Evolutionary conservation across 2,797 vertebrate species (phyloP).

Genomic region (Alca torda): DNA sequence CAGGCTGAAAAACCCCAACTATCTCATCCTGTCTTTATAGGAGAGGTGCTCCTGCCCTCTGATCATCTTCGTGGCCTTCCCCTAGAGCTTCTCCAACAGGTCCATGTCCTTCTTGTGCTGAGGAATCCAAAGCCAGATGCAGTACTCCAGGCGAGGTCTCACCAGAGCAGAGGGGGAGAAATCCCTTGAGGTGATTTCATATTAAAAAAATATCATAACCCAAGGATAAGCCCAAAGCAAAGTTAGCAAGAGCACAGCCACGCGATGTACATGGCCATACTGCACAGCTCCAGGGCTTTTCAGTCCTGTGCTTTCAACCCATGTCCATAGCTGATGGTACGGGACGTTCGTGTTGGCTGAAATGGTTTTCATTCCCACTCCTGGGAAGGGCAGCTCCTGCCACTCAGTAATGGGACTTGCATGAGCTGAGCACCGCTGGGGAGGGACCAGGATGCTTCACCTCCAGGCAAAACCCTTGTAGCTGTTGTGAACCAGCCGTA

Average conservation of each 20-base stretch:
- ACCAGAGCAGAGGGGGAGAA: too few relatives aligned
- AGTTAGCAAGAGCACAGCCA: accelerated
- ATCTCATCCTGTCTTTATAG: too few relatives aligned
- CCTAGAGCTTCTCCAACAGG: too few relatives aligned
- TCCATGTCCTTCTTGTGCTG: too few relatives aligned
- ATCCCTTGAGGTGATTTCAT: background rate
- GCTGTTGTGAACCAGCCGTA: accelerated
- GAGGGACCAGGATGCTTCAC: background rate
- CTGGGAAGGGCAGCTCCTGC: background rate
- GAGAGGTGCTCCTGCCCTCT: too few relatives aligned
- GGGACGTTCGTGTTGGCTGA: background rate
- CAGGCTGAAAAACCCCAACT: too few relatives aligned
- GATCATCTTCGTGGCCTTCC: too few relatives aligned
- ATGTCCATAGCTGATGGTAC: background rate
- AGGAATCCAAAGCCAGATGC: too few relatives aligned
- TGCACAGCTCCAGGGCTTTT: background rate
- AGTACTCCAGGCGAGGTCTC: too few relatives aligned
- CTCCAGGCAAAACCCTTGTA: background rate
- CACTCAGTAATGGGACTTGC: background rate
- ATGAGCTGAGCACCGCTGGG: background rate
- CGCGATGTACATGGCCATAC: accelerated
- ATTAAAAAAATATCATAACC: background rate
- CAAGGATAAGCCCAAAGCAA: background rate
- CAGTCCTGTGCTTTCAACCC: accelerated
- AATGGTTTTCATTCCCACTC: background rate